Evolutionary conservation across 2,888 invertebrate species (phyloP), one percentile per base, ranked within the genome.

Genomic region (Bursaphelenchus okinawaensis): DNA sequence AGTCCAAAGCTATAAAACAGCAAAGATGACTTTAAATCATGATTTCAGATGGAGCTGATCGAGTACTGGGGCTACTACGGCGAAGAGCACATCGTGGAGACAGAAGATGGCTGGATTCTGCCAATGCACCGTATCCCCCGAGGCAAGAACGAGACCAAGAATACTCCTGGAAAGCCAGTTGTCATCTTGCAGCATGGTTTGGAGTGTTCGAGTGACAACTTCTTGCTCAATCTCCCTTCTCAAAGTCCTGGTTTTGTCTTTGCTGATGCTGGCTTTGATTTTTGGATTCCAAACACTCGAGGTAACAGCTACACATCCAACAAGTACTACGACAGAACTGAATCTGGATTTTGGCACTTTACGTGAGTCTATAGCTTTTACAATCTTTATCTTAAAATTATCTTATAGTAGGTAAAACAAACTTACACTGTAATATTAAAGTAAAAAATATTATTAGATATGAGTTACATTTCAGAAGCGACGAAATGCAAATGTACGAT

Each of bases 281-380:
- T 40, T n/a, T 40, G 40, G 40, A 1, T 40, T n/a, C 90, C 90
- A 1, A 92, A 92, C 83, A 88, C 88, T 9, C 86, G 40, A 40
- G 40, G 40, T 16, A 40, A 40, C 40, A 40, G 16, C n/a, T 40
- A 40, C n/a, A 16, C 40, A 12, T 87, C 88, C 86, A 0, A 67
- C 52, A 80, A 7, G 78, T 84, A 0, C 68, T 67, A 66, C 16
- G 58, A 67, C 52, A 57, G 65, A 12, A 65, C 57, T 20, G 26
- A 54, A 7, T 50, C 59, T 31, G 61, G 52, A 9, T 67, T 67
- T 50, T 67, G 67, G 67, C 23, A 27, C 76, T 81, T 58, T 81
- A 91, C 91, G 75, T 93, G 90, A 87, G 90, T 92, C 3, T 16
- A 40, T 40, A 40, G n/a, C n/a, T n/a, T n/a, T n/a, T n/a, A n/a